Evolutionary conservation across 2,797 vertebrate genomes (phyloP), one percentile per base, ranked within the genome.

Genomic region (Coilia nasus): DNA sequence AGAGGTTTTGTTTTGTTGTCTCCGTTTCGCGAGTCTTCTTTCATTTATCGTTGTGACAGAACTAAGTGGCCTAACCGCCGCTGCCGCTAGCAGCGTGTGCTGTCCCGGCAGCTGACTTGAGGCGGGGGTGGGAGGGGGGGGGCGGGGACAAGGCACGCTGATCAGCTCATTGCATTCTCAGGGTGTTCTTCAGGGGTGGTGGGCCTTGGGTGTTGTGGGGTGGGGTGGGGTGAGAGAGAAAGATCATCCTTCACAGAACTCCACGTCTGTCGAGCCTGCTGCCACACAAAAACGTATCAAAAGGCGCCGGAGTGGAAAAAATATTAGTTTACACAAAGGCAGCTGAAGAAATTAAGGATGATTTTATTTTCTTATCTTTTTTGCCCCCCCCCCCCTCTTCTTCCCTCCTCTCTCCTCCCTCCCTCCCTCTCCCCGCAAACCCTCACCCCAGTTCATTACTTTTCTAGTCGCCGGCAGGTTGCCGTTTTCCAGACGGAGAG

Each of bases 321-420:
- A 91, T 90, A 91, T 90, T 90, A 92, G 90, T 94, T 94, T 94
- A 92, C 93, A 94, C 92, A 94, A 92, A 91, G 87, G 87, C 88
- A 92, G 92, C 92, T 85, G 89, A 90, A 91, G 92, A 93, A 95
- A 95, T 95, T 94, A 95, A 94, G 94, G 92, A 94, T 93, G 93
- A 93, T 94, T 94, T 94, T 94, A 93, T 92, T 94, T 94, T 93
- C 93, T 95, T 95, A 95, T 95, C 95, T 93, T 92, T 85, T 75
- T 9, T 10, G n/a, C 15, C 31, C 28, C 28, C 64, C 12, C 28
- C 28, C 14, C 5, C 28, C 28, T 15, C 28, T 28, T 11, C 64
- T 0, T 28, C 62, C 60, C n/a, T 54, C 50, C 50, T 54, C 50
- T 9, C 14, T 7, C 50, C 50, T 9, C 50, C 50, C 50, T 9